Evolutionary conservation across 2,797 vertebrate genomes (phyloP).

Genomic region (Hypotaenidia okinawae): DNA sequence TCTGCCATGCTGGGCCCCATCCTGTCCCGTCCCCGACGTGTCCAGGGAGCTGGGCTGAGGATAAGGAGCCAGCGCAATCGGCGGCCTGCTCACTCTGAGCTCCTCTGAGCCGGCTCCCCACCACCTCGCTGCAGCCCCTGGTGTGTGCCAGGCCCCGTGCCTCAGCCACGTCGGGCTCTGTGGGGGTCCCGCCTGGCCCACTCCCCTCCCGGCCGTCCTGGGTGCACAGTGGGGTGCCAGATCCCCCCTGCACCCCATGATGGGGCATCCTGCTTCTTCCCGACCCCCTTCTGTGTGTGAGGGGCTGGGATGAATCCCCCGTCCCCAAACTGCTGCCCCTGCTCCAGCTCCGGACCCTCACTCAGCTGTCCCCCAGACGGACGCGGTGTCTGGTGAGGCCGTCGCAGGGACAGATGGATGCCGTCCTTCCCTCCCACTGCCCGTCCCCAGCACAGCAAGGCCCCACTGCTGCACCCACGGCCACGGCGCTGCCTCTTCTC

Average conservation of each 20-base stretch:
- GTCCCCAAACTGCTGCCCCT: fast-evolving
- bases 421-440: background rate
- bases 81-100: background rate
- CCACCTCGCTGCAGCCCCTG: no score
- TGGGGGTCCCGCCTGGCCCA: no score
- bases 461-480: fast-evolving
- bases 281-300: fast-evolving
- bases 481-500: background rate
- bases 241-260: fast-evolving
- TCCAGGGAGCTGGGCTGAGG: no score
- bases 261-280: background rate
- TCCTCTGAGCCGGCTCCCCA: no score
- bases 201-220: background rate
- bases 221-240: fast-evolving
- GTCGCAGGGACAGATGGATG: background rate
- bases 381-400: fast-evolving
- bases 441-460: fast-evolving
- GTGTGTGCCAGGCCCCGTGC: no score
- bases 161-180: no score
- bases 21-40: no score
- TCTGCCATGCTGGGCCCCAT: background rate
- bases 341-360: background rate
- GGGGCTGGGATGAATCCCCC: background rate
- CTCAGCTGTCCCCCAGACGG: background rate
- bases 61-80: no score